Evolutionary conservation across 92 coral and sea anemone genomes (phyloP).

Genomic region (Palythoa grandis): DNA sequence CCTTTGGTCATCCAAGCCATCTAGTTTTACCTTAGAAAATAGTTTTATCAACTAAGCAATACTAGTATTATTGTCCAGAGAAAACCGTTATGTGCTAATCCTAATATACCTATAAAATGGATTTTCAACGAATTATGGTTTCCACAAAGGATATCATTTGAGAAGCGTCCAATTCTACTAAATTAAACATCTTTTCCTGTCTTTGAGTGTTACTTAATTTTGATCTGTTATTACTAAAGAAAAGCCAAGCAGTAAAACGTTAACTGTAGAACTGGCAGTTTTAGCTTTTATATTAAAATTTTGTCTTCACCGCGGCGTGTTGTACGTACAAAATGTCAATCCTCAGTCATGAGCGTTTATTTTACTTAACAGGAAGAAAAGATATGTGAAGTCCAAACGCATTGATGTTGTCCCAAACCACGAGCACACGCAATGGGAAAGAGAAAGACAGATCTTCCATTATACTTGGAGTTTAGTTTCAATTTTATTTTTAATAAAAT

Average conservation of each 20-base stretch:
- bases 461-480: background rate
- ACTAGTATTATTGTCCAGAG: background rate
- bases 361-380: constrained; percentile 25
- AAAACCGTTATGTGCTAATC: background rate
- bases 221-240: background rate
- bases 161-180: constrained; percentile 16
- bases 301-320: background rate
- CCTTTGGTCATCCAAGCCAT: background rate
- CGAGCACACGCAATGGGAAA: constrained; percentile 25
- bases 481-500: background rate
- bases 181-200: constrained; percentile 42
- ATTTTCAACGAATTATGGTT: background rate
- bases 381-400: constrained; percentile 3
- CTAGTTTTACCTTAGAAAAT: background rate
- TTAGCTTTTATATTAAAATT: background rate
- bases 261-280: background rate
- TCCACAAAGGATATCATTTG: constrained; percentile 40
- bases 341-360: background rate
- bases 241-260: background rate
- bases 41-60: too few species aligned
- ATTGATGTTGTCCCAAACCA: constrained; percentile 6
- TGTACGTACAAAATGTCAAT: background rate
- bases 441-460: background rate
- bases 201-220: background rate
- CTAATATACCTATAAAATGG: background rate